A percentile compares a stretch with the other conserved stretches of the same genome.
Evolutionary conservation across 2,113 vertebrate genomes (phyloP).

Genomic region (Polyodon spathula): DNA sequence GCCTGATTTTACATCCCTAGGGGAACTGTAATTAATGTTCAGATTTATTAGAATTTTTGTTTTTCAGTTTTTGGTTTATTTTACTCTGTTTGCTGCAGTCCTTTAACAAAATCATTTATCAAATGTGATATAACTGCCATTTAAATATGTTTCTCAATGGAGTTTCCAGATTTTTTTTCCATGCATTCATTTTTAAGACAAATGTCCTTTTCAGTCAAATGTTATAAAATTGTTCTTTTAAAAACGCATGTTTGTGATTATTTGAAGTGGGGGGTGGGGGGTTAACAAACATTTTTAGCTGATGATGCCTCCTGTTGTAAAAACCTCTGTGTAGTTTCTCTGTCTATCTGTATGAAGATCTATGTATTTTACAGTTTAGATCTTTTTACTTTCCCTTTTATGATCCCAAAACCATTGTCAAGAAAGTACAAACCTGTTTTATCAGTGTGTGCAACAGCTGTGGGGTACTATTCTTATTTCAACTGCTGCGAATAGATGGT

Average conservation of each 20-base stretch:
- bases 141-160: neutral
- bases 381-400: neutral
- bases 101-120: conserved; percentile 5
- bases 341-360: neutral
- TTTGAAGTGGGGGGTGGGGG: too few relatives aligned
- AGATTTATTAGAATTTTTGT: neutral
- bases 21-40: conserved; percentile 3
- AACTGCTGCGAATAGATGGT: neutral
- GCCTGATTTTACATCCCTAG: conserved; percentile 10
- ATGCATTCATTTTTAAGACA: neutral
- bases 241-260: too few relatives aligned
- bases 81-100: neutral
- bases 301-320: too few relatives aligned
- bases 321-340: too few relatives aligned
- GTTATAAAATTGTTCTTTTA: neutral
- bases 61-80: conserved; percentile 1
- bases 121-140: neutral
- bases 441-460: neutral
- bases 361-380: neutral
- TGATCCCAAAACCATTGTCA: neutral
- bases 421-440: neutral
- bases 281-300: too few relatives aligned
- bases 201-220: neutral
- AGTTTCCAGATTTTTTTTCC: neutral
- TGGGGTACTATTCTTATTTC: neutral